phyloP scores from a whole-genome alignment of 2,113 vertebrate genomes.

The Vireo altiloquus region DNA sequence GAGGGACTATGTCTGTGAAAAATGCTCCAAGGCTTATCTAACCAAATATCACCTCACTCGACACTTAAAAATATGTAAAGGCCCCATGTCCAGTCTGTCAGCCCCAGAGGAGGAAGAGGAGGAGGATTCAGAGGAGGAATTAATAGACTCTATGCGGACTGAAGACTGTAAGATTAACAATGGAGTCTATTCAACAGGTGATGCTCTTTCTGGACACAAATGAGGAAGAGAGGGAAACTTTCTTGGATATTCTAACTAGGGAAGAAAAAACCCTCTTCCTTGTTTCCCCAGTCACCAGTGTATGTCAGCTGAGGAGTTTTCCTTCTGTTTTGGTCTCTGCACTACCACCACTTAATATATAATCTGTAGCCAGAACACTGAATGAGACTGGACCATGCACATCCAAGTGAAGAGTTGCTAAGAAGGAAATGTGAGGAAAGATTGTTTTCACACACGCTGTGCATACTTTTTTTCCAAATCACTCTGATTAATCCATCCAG shows the following conservation, averaged over 20 bases:
- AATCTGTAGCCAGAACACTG: not conserved
- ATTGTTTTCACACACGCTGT: not conserved
- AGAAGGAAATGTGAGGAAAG: not conserved
- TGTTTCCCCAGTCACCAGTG: not conserved
- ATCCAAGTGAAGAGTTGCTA: not conserved
- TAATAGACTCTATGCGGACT: constrained; percentile 61
- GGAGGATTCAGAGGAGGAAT: constrained; percentile 82
- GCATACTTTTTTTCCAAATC: constrained; percentile 9
- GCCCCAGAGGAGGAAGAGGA: constrained; percentile 82
- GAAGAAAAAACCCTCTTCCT: not conserved
- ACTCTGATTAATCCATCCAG: not conserved
- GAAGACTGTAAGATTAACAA: constrained; percentile 67
- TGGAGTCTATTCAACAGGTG: constrained; percentile 55
- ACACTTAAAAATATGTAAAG: constrained; percentile 97
- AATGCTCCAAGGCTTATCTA: constrained; percentile 95
- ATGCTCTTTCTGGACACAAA: constrained; percentile 64
- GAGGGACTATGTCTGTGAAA: constrained; percentile 95
- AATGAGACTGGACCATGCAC: not conserved
- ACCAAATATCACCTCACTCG: constrained; percentile 98
- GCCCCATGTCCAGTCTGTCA: constrained; percentile 78
- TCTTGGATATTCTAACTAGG: not conserved
- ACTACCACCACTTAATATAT: not conserved
- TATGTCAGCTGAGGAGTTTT: not conserved
- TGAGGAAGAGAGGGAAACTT: constrained; percentile 16
- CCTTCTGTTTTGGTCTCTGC: not conserved